Base-by-base conservation (phyloP, 2,888 invertebrate genomes). In the Scotopteryx bipunctaria region DNA sequence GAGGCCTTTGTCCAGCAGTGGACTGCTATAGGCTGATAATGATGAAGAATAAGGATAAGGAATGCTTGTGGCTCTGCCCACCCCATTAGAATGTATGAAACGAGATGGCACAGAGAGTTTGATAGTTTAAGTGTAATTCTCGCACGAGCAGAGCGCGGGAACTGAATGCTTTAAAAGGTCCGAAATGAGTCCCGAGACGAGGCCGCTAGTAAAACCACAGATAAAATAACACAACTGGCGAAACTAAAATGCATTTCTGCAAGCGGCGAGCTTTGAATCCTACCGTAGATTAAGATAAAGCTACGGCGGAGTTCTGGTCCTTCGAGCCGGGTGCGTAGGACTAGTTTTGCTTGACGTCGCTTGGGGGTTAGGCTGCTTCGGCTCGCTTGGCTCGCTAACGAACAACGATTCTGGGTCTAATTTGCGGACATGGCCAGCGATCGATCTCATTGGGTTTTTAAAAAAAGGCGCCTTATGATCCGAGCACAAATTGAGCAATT, bases 381-480 rank as follows among this genome's bases (percentile, higher is more conserved):
- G 6, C 15, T 6, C 59, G 63, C 32, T 55, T 2, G 21, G 45
- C 44, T 40, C 73, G 73, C 80, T 88, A 87, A 87, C 86, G 86
- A 87, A 88, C 86, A 81, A 73, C 86, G 82, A 87, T 85, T 83
- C 88, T 80, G 81, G 83, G 79, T 86, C 87, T 87, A 89, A 89
- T 89, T 89, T 88, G 88, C 89, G 81, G 89, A 86, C 86, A 86
- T 83, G 86, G 84, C 83, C 74, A 81, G 80, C 87, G 86, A 90
- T 90, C 87, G 89, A 90, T 87, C 88, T 88, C 82, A 86, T 88
- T 87, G 83, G 86, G 83, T 84, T 89, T 88, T 88, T 83, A 76
- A 82, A 84, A 89, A 89, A 80, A 78, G 70, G 76, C 77, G 73
- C 74, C 77, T 84, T 79, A 81, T 81, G 83, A 79, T 78, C 74